Base-by-base conservation (phyloP, 1,140 invertebrate species). In the Octopus sinensis region DNA sequence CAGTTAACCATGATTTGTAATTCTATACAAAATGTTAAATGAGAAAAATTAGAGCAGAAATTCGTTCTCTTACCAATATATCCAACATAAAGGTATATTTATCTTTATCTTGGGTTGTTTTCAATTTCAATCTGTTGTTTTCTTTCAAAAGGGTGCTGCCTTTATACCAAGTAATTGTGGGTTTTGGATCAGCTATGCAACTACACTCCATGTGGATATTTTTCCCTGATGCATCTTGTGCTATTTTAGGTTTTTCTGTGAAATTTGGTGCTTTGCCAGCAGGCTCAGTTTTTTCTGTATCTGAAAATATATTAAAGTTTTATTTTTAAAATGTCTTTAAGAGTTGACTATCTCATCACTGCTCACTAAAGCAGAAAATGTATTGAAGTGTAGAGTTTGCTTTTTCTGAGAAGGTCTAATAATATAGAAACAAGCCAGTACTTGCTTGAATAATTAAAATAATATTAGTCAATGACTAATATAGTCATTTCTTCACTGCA, bases 111-210 rank as follows among this genome's bases (percentile, higher is more conserved):
- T 54, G 53, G 12, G n/a, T 68, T 30, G 53, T 56, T 23, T 51
- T 54, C 76, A 82, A 80, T 56, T 84, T 81, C 54, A 79, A 30
- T 52, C 86, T 84, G 62, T 84, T 79, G n/a, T 84, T 83, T 76
- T 84, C 84, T 62, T 80, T 80, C 9, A 88, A 79, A 7, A 97
- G 96, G 5, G 94, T 95, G 82, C 95, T 94, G 82, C 95, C 97
- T 86, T 97, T 96, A 91, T 93, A 96, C 97, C 97, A 99, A 91
- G 93, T 93, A 86, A 99, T 93, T 86, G 92, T 94, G 85, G 97
- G 97, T 92, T 96, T 96, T 75, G 97, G 97, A 92, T 96, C 96
- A 86, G 96, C 97, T 86, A 96, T 96, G 90, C 98, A 95, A 92
- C 96, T 93, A 92, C 96, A 98, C 92, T 98, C 96, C 91, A 99